Evolutionary conservation across 2,797 vertebrate species (phyloP), one percentile per base, ranked within the genome.

Genomic region (Neoniphon sammara): DNA sequence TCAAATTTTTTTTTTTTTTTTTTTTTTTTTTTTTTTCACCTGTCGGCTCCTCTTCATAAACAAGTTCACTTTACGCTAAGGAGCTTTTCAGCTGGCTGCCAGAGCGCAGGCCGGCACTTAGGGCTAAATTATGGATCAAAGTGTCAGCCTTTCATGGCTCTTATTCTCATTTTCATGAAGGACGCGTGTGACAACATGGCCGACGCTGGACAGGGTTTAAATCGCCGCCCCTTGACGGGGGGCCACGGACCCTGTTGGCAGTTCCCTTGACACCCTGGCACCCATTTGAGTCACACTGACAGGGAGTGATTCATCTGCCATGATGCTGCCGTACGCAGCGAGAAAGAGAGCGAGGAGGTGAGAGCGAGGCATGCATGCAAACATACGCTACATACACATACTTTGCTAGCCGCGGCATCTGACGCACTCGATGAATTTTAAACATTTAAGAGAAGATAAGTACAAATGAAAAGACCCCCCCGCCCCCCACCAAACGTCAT

Each of bases 251-350:
- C 79, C 75, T 25, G 79, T 68, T 55, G 76, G 69, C 85, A 81
- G 87, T 79, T 87, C 70, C 88, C 87, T 90, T 91, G 91, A 90
- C 87, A 87, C 82, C 63, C 5, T n/a, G 53, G 63, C 79, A 81
- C 86, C 61, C 55, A 1, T 53, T 77, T 66, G 73, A 87, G 82
- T 69, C 52, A 34, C 60, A 20, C 36, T 79, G 88, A 89, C 89
- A 89, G 84, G 49, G 15, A 57, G 81, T 54, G 69, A 90, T 85
- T 85, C 70, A 70, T 81, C 76, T 46, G 85, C 76, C 58, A 20
- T 53, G 6, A 18, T 2, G 66, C 57, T 72, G 54, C 54, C 54
- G 68, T 30, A n/a, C 66, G 30, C 7, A 10, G 17, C 21, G 58
- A 10, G 21, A 39, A 2, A 15, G 60, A 12, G 58, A 42, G 23